A percentile compares a stretch with the other conserved stretches of the same genome.
Conservation (phyloP, 2,797 vertebrate species). For the Lates japonicus region DNA sequence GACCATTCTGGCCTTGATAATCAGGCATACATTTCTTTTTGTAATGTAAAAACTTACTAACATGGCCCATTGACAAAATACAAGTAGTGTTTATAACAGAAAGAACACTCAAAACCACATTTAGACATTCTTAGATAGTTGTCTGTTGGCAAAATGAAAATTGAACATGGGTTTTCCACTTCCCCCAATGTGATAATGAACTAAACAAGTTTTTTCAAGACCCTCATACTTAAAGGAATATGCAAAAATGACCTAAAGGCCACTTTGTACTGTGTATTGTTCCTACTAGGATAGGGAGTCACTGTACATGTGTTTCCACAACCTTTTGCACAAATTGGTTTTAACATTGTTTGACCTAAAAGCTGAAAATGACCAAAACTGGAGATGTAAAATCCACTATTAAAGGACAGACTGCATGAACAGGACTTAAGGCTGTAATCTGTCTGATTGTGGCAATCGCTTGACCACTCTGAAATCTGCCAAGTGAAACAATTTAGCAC, state of each 20-base stretch:
- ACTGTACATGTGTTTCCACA: not conserved
- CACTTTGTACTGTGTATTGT: too few relatives aligned
- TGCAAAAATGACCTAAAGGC: not conserved
- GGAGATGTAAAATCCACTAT: not conserved
- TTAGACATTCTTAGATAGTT: not conserved
- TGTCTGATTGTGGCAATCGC: not conserved
- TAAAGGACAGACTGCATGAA: not conserved
- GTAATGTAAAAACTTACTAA: not conserved
- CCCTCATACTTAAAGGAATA: not conserved
- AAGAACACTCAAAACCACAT: not conserved
- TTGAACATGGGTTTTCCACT: not conserved
- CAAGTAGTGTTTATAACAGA: not conserved
- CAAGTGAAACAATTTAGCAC: not conserved
- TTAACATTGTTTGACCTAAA: not conserved
- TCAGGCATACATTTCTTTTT: not conserved
- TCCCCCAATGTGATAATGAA: not conserved
- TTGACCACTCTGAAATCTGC: not conserved
- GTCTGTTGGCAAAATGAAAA: not conserved
- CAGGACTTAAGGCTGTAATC: not conserved
- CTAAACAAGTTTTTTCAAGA: not conserved
- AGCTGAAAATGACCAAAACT: not conserved
- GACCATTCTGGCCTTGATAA: not conserved
- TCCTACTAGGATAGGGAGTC: not conserved
- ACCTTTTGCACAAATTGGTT: not conserved
- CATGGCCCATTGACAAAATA: not conserved